Conservation (phyloP, 1,140 invertebrate genomes). For the Drosophila pallidifrons region DNA sequence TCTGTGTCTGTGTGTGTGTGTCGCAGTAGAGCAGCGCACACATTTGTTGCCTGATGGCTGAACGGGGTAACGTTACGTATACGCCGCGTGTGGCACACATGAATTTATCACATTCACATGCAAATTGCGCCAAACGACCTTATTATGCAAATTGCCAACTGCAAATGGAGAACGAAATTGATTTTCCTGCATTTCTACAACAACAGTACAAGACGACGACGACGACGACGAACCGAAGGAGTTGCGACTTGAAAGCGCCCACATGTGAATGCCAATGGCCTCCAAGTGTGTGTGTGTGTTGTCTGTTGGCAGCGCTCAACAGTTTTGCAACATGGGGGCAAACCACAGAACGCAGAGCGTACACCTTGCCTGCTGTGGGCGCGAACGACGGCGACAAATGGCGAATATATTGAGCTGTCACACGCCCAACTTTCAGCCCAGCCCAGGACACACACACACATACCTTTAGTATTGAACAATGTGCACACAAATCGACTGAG, state of each 20-base stretch:
- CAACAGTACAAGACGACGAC: slow-evolving; percentile 42
- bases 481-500: slow-evolving; percentile 56
- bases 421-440: slow-evolving; percentile 47
- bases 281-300: slow-evolving; percentile 28
- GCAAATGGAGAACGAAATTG: slow-evolving; percentile 85
- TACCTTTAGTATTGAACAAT: slow-evolving; percentile 70
- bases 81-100: slow-evolving; percentile 51
- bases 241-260: slow-evolving; percentile 35
- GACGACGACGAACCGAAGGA: slow-evolving; percentile 19
- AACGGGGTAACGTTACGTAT: slow-evolving; percentile 52
- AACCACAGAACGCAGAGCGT: slow-evolving; percentile 47
- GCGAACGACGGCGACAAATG: slow-evolving; percentile 73
- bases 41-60: slow-evolving; percentile 43
- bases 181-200: slow-evolving; percentile 82
- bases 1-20: not conserved
- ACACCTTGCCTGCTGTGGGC: slow-evolving; percentile 46
- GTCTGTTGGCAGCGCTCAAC: slow-evolving; percentile 67
- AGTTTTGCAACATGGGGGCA: slow-evolving; percentile 71
- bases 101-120: slow-evolving; percentile 85
- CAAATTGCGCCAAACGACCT: slow-evolving; percentile 85
- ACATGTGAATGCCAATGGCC: slow-evolving; percentile 31
- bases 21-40: slow-evolving; percentile 22
- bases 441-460: slow-evolving; percentile 21
- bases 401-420: slow-evolving; percentile 84
- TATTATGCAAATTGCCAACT: slow-evolving; percentile 85